Conservation (phyloP, 2,888 invertebrate genomes). For the Sinhomidia bicolor region DNA sequence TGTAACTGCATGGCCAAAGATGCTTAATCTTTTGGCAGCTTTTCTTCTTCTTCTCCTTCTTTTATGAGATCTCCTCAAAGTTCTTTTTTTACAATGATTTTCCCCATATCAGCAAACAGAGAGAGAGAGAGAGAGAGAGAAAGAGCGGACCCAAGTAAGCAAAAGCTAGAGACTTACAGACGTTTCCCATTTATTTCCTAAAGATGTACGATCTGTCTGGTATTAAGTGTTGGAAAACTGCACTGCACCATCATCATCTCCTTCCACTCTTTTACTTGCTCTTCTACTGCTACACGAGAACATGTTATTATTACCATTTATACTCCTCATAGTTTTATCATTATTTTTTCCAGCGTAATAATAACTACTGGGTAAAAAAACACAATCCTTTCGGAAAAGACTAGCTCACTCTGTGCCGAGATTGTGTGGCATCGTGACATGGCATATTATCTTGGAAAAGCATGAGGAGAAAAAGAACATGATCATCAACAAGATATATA, state of each 20-base stretch:
- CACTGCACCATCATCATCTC: slow-evolving; percentile 16
- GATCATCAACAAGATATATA: background rate
- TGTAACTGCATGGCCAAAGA: slow-evolving; percentile 37
- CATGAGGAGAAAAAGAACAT: slow-evolving; percentile 3
- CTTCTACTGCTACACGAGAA: background rate
- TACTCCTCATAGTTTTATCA: slow-evolving; percentile 16
- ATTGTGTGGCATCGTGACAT: slow-evolving; percentile 11
- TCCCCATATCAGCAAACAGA: slow-evolving; percentile 2
- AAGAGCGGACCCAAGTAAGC: too few species aligned
- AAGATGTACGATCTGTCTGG: slow-evolving; percentile 14
- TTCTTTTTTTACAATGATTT: background rate
- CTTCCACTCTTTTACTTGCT: too few species aligned
- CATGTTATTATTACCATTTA: slow-evolving; percentile 1
- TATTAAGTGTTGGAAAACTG: slow-evolving; percentile 25
- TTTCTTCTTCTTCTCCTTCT: background rate
- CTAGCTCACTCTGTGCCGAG: background rate
- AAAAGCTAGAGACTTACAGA: too few species aligned
- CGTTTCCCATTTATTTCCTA: background rate
- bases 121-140: too few species aligned
- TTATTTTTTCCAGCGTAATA: background rate
- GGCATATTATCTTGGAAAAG: slow-evolving; percentile 9
- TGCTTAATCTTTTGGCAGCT: slow-evolving; percentile 29
- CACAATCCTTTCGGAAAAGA: slow-evolving; percentile 2
- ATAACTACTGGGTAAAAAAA: background rate
- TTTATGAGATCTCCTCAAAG: background rate